Evolutionary conservation across 2,113 vertebrate genomes (phyloP).

Genomic region (Rattus rattus): DNA sequence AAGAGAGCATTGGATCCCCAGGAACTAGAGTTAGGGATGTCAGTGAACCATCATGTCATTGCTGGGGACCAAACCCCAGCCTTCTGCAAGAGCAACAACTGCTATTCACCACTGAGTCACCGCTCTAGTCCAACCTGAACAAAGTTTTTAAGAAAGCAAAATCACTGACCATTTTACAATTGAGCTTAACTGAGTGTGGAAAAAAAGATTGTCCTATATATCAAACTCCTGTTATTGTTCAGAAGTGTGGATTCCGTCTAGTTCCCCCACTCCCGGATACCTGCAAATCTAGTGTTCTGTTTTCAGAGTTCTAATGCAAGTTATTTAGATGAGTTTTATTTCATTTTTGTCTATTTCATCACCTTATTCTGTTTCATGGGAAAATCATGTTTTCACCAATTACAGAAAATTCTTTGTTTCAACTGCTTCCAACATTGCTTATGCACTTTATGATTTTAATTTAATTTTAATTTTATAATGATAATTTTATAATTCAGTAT

Average conservation of each 20-base stretch:
- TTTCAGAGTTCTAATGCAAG: neutral
- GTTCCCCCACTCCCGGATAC: too few relatives aligned
- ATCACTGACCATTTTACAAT: neutral
- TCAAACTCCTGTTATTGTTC: neutral
- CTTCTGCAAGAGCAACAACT: neutral
- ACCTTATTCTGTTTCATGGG: neutral
- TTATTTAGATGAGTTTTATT: neutral
- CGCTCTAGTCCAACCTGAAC: neutral
- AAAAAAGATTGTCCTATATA: neutral
- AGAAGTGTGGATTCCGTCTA: neutral
- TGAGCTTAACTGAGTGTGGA: neutral
- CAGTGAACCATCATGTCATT: neutral
- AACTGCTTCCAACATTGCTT: neutral
- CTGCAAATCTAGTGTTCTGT: neutral
- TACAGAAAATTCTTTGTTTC: too few relatives aligned
- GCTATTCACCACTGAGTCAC: neutral
- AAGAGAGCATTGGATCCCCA: neutral
- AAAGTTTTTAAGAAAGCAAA: neutral
- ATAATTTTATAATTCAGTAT: neutral
- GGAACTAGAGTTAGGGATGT: neutral
- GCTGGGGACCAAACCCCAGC: neutral
- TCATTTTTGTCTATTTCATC: neutral
- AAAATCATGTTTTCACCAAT: neutral
- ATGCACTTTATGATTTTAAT: neutral
- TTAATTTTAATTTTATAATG: too few relatives aligned